Conservation (phyloP, 2,797 vertebrate genomes). For the Syngnathus acus region DNA sequence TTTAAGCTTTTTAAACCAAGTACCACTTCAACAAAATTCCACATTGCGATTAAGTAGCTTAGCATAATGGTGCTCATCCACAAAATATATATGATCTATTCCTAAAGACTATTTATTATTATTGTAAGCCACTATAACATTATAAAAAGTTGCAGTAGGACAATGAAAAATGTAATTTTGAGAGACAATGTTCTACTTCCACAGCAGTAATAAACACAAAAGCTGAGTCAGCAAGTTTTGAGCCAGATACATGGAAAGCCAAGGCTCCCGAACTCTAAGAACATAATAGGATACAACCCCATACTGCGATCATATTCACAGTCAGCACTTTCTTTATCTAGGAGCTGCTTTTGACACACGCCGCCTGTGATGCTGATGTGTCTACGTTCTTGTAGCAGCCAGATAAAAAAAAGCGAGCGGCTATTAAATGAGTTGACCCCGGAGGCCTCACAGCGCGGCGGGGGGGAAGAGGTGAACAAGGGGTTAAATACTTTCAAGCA, state of each 20-base stretch:
- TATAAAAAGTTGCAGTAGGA: neutral
- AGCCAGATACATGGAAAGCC: neutral
- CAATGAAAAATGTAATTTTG: neutral
- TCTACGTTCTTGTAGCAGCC: conserved; percentile 13
- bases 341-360: conserved; percentile 41
- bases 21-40: too few species aligned
- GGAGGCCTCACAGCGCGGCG: conserved; percentile 19
- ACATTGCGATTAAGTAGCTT: too few species aligned
- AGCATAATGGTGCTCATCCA: too few species aligned
- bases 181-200: neutral
- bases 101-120: too few species aligned
- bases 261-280: conserved; percentile 21
- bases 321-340: conserved; percentile 55
- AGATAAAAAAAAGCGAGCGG: conserved; percentile 39
- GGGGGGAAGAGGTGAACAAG: conserved; percentile 12
- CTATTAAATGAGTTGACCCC: conserved; percentile 54
- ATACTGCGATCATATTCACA: conserved; percentile 38
- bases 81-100: too few species aligned
- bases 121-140: too few species aligned
- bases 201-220: neutral
- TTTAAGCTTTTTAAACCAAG: too few species aligned
- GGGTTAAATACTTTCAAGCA: conserved; percentile 38
- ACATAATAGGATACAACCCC: conserved; percentile 59
- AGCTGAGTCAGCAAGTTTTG: neutral
- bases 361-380: conserved; percentile 37